These are phyloP conservation scores for Lissonota sp. DNA, from an alignment of 2,888 invertebrate species.

Conservation along the genomic window DNA sequence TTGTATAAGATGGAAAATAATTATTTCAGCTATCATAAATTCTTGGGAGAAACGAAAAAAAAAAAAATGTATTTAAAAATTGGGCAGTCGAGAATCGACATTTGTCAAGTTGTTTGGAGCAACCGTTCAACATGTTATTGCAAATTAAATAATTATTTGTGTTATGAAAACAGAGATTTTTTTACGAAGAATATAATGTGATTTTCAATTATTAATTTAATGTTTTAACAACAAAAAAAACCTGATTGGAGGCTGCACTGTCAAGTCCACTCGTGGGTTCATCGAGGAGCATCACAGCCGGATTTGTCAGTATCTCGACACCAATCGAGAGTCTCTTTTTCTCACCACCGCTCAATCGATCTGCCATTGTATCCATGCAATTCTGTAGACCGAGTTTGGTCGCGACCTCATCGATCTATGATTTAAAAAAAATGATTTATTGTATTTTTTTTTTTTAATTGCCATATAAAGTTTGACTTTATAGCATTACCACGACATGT, in stretches of 20 bases:
- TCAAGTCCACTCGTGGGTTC: conserved; percentile 88
- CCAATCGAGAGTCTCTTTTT: conserved; percentile 87
- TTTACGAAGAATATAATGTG: too few species aligned
- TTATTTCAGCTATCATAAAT: too few species aligned
- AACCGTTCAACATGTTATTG: too few species aligned
- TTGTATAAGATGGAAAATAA: too few species aligned
- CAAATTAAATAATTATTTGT: too few species aligned
- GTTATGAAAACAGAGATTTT: too few species aligned
- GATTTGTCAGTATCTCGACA: conserved; percentile 87
- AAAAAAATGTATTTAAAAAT: too few species aligned
- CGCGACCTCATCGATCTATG: conserved; percentile 85
- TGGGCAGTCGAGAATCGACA: too few species aligned
- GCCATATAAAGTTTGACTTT: not conserved
- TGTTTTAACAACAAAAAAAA: conserved; percentile 48
- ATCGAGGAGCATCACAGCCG: conserved; percentile 87
- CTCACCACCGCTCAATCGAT: conserved; percentile 87
- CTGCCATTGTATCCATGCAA: conserved; percentile 84
- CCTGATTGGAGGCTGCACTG: conserved; percentile 89
- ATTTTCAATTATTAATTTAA: not conserved
- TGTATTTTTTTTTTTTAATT: not conserved
- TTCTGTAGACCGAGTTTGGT: conserved; percentile 84
- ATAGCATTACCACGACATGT: conserved; percentile 66
- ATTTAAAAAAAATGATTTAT: conserved; percentile 10
- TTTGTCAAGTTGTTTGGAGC: too few species aligned
- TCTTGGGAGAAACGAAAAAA: too few species aligned